Conservation (phyloP, 2,113 vertebrate genomes). For the Indicator indicator region DNA sequence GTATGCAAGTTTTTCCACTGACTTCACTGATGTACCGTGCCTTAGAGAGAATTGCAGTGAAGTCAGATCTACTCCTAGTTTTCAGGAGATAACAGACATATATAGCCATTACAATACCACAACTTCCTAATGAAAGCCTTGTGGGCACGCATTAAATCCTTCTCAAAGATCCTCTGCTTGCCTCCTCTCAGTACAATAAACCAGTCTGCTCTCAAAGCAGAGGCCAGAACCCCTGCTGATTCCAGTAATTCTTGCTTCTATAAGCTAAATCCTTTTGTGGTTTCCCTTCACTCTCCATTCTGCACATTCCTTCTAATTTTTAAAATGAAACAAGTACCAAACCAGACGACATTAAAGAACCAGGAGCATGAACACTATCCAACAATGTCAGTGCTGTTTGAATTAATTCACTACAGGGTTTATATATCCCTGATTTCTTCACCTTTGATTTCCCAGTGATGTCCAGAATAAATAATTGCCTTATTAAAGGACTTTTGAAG, state of each 20-base stretch:
- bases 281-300: slow-evolving; percentile 52
- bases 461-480: slow-evolving; percentile 79
- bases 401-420: slow-evolving; percentile 70
- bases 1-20: neutral
- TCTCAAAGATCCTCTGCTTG: neutral
- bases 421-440: slow-evolving; percentile 60
- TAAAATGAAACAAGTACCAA: slow-evolving; percentile 48
- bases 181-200: neutral
- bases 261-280: slow-evolving; percentile 62
- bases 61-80: neutral
- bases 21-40: neutral
- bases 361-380: slow-evolving; percentile 28
- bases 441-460: slow-evolving; percentile 78
- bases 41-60: neutral
- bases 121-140: neutral
- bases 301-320: slow-evolving; percentile 26
- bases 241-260: slow-evolving; percentile 68
- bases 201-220: neutral
- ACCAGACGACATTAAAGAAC: slow-evolving; percentile 26
- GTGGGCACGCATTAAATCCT: neutral
- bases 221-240: slow-evolving; percentile 23
- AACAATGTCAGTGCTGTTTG: slow-evolving; percentile 22
- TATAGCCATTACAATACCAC: neutral
- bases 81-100: neutral
- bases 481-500: slow-evolving; percentile 78